These are phyloP conservation scores for Portunus trituberculatus DNA, from an alignment of 1,140 invertebrate species.

Conservation along the genomic window DNA sequence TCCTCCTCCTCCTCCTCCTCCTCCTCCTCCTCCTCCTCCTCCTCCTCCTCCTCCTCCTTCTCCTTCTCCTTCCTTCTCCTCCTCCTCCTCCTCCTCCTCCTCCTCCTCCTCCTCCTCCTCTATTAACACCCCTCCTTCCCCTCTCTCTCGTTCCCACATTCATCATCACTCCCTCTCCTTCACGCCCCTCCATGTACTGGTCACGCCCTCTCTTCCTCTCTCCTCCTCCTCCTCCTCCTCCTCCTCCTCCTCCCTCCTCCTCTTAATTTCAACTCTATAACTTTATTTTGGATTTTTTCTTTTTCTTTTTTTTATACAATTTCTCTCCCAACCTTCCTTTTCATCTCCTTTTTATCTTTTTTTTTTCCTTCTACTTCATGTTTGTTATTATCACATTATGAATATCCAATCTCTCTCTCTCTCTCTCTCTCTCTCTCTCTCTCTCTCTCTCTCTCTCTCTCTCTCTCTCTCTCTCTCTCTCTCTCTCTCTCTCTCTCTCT, in stretches of 20 bases:
- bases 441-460: constrained; percentile 38
- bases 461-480: constrained; percentile 44
- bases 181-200: background rate
- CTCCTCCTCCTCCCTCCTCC: background rate
- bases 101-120: background rate
- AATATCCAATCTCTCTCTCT: background rate
- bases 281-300: background rate
- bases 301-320: no score
- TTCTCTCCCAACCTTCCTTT: background rate
- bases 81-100: background rate
- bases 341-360: background rate
- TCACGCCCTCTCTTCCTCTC: background rate
- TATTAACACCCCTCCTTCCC: background rate
- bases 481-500: constrained; percentile 52
- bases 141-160: background rate
- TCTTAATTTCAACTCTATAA: no score
- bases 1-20: background rate
- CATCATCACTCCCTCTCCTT: background rate
- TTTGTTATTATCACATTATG: background rate
- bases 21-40: background rate
- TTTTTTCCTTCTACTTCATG: background rate
- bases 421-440: constrained; percentile 57
- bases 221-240: background rate
- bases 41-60: background rate
- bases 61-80: background rate